Evolutionary conservation across 2,888 invertebrate genomes (phyloP).

Genomic region (Pimpla rufipes): DNA sequence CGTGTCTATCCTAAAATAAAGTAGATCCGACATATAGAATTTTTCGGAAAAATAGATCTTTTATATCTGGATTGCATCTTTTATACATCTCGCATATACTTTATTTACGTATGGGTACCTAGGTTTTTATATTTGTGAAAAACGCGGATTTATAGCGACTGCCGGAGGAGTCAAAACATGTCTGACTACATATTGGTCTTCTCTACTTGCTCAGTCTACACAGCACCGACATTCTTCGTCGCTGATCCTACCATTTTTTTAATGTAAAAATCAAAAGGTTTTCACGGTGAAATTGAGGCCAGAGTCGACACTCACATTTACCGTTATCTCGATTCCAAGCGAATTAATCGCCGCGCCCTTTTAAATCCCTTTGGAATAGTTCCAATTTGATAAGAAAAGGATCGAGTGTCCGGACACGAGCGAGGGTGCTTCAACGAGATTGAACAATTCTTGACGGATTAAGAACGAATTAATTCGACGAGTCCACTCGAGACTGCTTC

Average conservation of each 20-base stretch:
- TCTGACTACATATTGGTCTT: neutral
- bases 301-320: conserved; percentile 9
- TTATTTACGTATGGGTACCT: no score
- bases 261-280: neutral
- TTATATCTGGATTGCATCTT: no score
- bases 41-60: no score
- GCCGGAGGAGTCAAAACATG: no score
- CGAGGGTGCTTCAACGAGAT: conserved; percentile 40
- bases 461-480: conserved; percentile 25
- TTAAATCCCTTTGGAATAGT: conserved; percentile 46
- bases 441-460: conserved; percentile 36
- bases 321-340: conserved; percentile 17
- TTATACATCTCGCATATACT: no score
- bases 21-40: no score
- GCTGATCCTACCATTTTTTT: neutral
- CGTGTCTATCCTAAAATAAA: no score
- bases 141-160: no score
- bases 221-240: neutral
- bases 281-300: neutral
- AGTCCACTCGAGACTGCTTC: conserved; percentile 2
- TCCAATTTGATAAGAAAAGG: conserved; percentile 46
- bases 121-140: no score
- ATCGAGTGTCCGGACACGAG: conserved; percentile 2
- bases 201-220: neutral
- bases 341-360: conserved; percentile 42